Evolutionary conservation across 1,140 invertebrate species (phyloP).

Genomic region (Megalonaias nervosa): DNA sequence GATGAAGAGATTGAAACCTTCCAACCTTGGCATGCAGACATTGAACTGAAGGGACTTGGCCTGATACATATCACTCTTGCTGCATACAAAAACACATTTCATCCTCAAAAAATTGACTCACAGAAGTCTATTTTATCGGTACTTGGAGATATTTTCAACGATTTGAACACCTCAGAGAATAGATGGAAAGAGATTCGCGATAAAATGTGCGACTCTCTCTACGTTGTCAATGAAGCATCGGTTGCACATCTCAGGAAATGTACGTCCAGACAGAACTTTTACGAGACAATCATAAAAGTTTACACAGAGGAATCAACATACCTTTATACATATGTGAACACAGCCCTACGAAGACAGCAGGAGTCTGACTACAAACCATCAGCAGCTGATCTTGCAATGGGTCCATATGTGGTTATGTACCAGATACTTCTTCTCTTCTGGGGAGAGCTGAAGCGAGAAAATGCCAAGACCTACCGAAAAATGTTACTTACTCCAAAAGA

Average conservation of each 20-base stretch:
- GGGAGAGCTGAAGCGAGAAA: constrained; percentile 2
- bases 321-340: constrained; percentile 16
- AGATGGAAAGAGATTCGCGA: constrained; percentile 16
- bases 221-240: constrained; percentile 4
- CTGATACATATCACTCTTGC: constrained; percentile 1
- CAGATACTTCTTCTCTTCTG: constrained; percentile 20
- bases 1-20: constrained; percentile 11
- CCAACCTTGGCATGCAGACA: neutral
- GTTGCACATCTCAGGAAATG: neutral
- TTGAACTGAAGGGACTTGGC: neutral
- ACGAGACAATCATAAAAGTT: constrained; percentile 3
- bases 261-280: constrained; percentile 11
- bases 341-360: constrained; percentile 17
- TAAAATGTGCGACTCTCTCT: constrained; percentile 7
- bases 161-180: neutral
- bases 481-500: constrained; percentile 5
- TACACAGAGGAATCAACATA: constrained; percentile 24
- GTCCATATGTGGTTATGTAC: constrained; percentile 23
- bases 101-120: constrained; percentile 1
- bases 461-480: constrained; percentile 6
- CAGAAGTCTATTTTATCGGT: constrained; percentile 6
- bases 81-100: constrained; percentile 17
- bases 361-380: constrained; percentile 5
- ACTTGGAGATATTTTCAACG: constrained; percentile 8
- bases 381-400: constrained; percentile 15